Evolutionary conservation across 2,797 vertebrate species (phyloP), one percentile per base, ranked within the genome.

Genomic region (Serranus cabrilla): DNA sequence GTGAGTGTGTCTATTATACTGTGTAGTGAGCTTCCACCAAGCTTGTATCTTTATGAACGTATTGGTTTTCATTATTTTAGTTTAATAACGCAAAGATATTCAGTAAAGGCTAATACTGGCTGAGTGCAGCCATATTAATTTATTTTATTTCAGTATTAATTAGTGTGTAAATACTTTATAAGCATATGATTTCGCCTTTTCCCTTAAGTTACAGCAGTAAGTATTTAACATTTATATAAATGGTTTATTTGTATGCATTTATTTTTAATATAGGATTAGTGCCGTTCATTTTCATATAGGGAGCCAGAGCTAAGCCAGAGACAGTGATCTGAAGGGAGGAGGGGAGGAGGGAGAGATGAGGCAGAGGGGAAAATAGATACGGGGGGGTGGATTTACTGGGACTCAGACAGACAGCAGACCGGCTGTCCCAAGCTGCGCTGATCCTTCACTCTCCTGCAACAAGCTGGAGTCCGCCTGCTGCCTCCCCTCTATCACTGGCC

Each of bases 391-490:
- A 87, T 87, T 92, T 93, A 84, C 68, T 83, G 79, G 65, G 85
- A 88, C 81, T 84, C 82, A 84, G 87, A 90, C 90, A 90, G 90
- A 91, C 91, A 87, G 89, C 89, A 90, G 84, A 91, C 80, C 88
- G 92, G 91, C 90, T 92, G 91, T 88, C 89, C 90, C 87, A 59
- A 82, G 84, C 91, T 86, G 90, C 82, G 71, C 89, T 91, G 90
- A 91, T 91, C 90, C 89, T 82, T 90, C 87, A 84, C 89, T 86
- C 84, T 85, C 78, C 47, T 51, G 84, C 74, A 79, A 70, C 72
- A 31, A 47, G 72, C 85, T 65, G 76, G 9, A 78, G 81, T 73
- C 85, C 67, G 56, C 42, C 80, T 78, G 80, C 72, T 69, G 62
- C 87, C 74, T 78, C 57, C 64, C n/a, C 74, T 71, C 46, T 49